Conservation (phyloP, 2,888 invertebrate species). For the Cremastobaeus sp. region DNA sequence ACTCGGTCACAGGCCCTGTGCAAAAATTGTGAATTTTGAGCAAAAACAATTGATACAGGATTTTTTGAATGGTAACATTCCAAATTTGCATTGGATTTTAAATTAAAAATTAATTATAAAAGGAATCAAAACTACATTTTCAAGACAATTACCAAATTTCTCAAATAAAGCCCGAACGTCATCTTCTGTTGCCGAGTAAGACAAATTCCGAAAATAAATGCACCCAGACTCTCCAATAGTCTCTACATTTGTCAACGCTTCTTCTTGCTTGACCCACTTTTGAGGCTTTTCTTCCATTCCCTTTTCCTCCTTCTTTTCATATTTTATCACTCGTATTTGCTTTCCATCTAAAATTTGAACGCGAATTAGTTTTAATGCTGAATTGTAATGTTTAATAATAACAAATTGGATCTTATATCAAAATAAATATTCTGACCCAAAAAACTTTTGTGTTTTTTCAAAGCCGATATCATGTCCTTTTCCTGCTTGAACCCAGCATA, state of each 20-base stretch:
- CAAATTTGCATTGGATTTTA: too few species aligned
- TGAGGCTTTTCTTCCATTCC: constrained; percentile 83
- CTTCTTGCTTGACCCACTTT: too few species aligned
- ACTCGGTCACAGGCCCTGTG: constrained; percentile 88
- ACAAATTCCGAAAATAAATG: constrained; percentile 93
- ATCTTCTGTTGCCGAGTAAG: constrained; percentile 91
- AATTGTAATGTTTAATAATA: constrained; percentile 5
- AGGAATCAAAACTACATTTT: too few species aligned
- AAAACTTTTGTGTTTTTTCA: constrained; percentile 91
- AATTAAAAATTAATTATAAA: too few species aligned
- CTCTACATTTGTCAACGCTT: constrained; percentile 85
- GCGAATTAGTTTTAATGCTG: neutral
- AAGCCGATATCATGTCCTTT: constrained; percentile 87
- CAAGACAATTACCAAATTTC: constrained; percentile 84
- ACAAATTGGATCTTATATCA: too few species aligned
- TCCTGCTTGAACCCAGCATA: constrained; percentile 94
- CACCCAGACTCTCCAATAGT: constrained; percentile 93
- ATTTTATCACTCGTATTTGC: constrained; percentile 81
- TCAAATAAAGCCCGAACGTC: constrained; percentile 90
- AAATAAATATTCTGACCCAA: constrained; percentile 80
- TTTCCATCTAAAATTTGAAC: constrained; percentile 81
- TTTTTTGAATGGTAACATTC: neutral
- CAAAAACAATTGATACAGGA: neutral
- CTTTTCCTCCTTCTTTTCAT: constrained; percentile 78
- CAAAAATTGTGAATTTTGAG: neutral